Conservation (phyloP, 2,113 vertebrate species). For the Varanus salvator region DNA sequence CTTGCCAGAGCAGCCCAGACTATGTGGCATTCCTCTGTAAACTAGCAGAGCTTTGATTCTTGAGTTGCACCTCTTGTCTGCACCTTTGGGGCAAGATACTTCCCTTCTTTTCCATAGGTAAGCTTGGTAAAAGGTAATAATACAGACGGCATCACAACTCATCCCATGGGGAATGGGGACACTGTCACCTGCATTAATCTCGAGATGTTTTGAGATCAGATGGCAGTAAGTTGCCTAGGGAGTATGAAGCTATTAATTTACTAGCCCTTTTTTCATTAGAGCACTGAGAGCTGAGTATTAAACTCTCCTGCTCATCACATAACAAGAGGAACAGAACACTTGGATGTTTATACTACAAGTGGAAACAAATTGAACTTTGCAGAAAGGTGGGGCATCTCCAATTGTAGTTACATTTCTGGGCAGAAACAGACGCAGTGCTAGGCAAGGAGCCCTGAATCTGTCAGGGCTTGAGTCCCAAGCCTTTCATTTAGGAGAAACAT, state of each 20-base stretch:
- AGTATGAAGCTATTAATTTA: neutral
- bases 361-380: neutral
- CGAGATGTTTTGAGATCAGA: conserved; percentile 1
- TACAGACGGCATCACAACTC: neutral
- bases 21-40: no score
- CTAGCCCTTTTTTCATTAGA: conserved; percentile 4
- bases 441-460: no score
- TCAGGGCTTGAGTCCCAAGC: no score
- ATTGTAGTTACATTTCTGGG: no score
- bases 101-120: neutral
- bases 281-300: neutral
- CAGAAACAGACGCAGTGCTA: no score
- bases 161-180: neutral
- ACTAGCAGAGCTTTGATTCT: no score
- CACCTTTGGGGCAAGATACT: neutral
- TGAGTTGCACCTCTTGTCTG: neutral
- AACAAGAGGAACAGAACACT: neutral
- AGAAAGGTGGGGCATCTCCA: neutral
- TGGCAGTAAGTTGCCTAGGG: neutral
- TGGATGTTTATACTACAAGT: neutral
- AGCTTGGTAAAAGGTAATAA: neutral
- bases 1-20: no score
- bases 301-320: neutral
- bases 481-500: no score
- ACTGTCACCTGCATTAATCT: neutral